A percentile compares a stretch with the other conserved stretches of the same genome.
phyloP scores from a whole-genome alignment of 2,113 vertebrate genomes.

The Grantiella picta region DNA sequence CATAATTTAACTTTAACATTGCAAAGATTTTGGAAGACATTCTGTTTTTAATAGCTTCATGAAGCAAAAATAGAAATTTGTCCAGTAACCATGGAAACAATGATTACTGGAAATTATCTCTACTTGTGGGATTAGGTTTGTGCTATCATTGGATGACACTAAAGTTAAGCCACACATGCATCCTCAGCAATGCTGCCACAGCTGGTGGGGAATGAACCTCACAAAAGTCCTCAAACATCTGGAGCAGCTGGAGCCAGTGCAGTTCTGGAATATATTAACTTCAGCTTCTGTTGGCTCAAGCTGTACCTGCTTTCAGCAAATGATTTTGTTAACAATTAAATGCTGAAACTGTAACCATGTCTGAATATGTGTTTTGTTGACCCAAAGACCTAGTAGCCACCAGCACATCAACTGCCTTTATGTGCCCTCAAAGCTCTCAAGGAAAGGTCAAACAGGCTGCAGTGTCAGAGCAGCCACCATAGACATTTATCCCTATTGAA shows the following conservation, averaged over 20 bases:
- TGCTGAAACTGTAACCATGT: not conserved
- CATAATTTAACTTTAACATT: not conserved
- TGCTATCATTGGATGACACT: not conserved
- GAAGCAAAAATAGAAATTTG: not conserved
- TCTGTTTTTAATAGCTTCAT: not conserved
- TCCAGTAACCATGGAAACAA: conserved; percentile 43
- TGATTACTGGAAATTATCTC: not conserved
- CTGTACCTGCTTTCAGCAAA: not conserved
- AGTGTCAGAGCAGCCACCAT: not conserved
- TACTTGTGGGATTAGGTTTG: not conserved
- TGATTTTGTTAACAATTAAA: not conserved
- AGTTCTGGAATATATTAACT: not conserved
- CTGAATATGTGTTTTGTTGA: not conserved
- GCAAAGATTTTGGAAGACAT: not conserved
- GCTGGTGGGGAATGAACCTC: not conserved
- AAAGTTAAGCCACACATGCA: not conserved
- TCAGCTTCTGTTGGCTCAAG: not conserved
- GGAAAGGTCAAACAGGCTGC: not conserved
- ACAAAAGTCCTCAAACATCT: not conserved
- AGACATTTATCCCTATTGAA: not conserved
- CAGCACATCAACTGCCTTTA: not conserved
- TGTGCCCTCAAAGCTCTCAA: not conserved
- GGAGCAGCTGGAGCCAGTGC: not conserved
- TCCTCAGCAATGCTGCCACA: not conserved
- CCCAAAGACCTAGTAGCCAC: not conserved